Evolutionary conservation across 2,797 vertebrate species (phyloP), one percentile per base, ranked within the genome.

Genomic region (Macropodus opercularis): DNA sequence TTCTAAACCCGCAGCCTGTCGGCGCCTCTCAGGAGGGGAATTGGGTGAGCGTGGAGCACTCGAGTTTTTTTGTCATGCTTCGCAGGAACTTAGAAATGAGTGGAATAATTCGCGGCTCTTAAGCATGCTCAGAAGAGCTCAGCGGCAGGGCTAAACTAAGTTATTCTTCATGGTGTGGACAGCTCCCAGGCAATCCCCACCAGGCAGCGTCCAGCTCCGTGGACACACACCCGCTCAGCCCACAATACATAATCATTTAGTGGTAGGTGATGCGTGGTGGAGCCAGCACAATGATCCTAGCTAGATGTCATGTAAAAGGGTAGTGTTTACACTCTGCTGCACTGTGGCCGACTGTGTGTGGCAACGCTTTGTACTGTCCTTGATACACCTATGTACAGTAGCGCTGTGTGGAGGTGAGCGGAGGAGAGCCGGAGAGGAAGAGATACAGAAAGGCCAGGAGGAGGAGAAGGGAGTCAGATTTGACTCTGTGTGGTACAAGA

Each of bases 21-120:
- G 22, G 77, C 75, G 83, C 77, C 84, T 87, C 83, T 87, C 80
- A 75, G 81, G 77, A 85, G 83, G 71, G 76, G 84, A 83, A 87
- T 79, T 80, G 79, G 84, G 75, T 52, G 58, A 83, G 86, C 87
- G 62, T 83, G 84, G 84, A 86, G 84, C 88, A 79, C 86, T 87
- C 43, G 18, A 80, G 71, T 86, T 89, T 85, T n/a, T 84, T 83
- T 82, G 85, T 89, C 85, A 89, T 85, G 87, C 87, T 86, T 89
- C 86, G 81, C 71, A 75, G 84, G 84, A 87, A 87, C 76, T 79
- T 73, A 80, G 77, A 89, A 91, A 87, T 84, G 82, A 90, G 85
- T 77, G 85, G 85, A 90, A 87, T 89, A 89, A 90, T 89, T 89
- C 82, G 58, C 75, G 63, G 82, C 80, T 88, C 85, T 89, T 88